Percentiles rank a stretch among this genome's conserved stretches.
Evolutionary conservation across 2,797 vertebrate species (phyloP).

Genomic region (Ispidina lecontei): DNA sequence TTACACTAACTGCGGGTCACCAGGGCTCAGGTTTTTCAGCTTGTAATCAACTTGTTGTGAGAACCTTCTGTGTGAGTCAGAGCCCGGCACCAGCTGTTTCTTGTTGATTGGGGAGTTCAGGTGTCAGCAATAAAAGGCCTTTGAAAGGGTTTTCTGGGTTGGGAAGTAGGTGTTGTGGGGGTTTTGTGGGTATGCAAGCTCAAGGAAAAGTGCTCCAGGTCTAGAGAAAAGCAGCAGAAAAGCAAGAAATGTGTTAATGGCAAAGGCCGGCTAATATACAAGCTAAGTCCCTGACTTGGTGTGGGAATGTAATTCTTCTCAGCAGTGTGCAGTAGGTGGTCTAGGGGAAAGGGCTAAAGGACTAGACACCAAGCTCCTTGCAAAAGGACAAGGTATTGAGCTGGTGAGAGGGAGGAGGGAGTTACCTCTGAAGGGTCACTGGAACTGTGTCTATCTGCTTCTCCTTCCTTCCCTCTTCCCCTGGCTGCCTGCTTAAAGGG

Average conservation of each 20-base stretch:
- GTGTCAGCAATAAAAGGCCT: not conserved
- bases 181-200: accelerated
- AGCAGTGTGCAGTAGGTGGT: not conserved
- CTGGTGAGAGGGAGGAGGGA: not conserved
- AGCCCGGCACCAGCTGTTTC: not conserved
- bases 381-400: not conserved
- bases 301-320: not conserved
- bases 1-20: not conserved
- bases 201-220: not conserved
- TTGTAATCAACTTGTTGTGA: not conserved
- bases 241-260: not conserved
- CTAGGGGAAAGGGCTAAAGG: not conserved
- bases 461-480: not conserved
- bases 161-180: not conserved
- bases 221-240: not conserved
- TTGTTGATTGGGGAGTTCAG: not conserved
- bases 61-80: not conserved
- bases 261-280: accelerated
- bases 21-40: not conserved
- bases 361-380: not conserved
- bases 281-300: not conserved
- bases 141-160: not conserved
- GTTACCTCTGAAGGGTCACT: not conserved
- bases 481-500: not conserved
- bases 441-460: not conserved